phyloP scores from a whole-genome alignment of 2,797 vertebrate genomes.

The Liasis olivaceus region DNA sequence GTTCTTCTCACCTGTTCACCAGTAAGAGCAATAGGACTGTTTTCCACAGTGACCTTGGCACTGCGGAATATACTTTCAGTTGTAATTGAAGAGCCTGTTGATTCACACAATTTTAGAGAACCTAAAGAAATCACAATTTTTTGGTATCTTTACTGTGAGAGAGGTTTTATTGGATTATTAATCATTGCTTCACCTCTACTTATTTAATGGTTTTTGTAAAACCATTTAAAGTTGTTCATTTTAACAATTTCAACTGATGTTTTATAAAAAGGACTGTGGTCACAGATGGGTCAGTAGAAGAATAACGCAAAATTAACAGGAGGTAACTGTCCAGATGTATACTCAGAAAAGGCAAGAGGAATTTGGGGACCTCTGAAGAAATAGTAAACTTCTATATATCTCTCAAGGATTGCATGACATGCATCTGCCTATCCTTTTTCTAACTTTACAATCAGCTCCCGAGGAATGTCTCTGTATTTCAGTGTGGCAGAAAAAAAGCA shows the following conservation, averaged over 20 bases:
- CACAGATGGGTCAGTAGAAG: not conserved
- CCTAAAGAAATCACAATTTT: not conserved
- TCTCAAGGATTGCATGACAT: not conserved
- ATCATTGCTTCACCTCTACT: not conserved
- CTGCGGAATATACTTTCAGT: too few relatives aligned
- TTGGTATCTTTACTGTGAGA: not conserved
- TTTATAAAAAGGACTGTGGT: not conserved
- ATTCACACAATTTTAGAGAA: too few relatives aligned
- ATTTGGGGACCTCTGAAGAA: too few relatives aligned
- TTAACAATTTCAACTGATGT: not conserved
- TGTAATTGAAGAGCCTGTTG: too few relatives aligned
- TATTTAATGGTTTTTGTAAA: not conserved
- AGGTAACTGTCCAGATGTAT: not conserved
- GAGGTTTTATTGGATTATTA: not conserved
- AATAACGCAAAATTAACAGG: not conserved
- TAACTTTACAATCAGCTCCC: not conserved
- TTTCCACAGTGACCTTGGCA: too few relatives aligned
- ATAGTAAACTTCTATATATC: not conserved
- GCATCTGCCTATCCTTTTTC: not conserved
- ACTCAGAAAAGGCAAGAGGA: not conserved
- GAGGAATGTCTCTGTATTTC: not conserved
- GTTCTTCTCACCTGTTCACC: too few relatives aligned
- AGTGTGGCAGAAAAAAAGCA: not conserved
- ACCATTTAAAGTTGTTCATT: not conserved
- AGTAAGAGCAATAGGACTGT: too few relatives aligned